Percentiles rank a stretch among this genome's conserved stretches.
These are phyloP conservation scores for Musca domestica DNA, from an alignment of 1,140 invertebrate species.

Conservation along the genomic window DNA sequence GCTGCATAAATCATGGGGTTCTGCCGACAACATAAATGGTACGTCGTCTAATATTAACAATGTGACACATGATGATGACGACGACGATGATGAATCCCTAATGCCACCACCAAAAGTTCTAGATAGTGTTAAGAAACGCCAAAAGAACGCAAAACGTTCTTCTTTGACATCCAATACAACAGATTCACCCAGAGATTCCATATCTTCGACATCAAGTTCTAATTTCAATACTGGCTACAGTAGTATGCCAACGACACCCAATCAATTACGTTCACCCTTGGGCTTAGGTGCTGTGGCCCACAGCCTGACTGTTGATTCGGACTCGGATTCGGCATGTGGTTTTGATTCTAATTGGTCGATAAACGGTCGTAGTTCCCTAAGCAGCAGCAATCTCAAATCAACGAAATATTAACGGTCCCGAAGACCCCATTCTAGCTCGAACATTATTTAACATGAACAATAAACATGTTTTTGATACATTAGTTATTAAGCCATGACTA, in stretches of 20 bases:
- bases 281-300: slow-evolving; percentile 35
- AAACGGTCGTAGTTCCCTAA: slow-evolving; percentile 32
- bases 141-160: slow-evolving; percentile 58
- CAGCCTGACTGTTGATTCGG: slow-evolving; percentile 57
- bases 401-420: slow-evolving; percentile 18
- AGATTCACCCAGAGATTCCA: slow-evolving; percentile 47
- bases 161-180: slow-evolving; percentile 56
- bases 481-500: no score
- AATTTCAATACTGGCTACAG: slow-evolving; percentile 53
- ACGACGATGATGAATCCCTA: slow-evolving; percentile 52
- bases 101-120: slow-evolving; percentile 71
- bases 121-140: slow-evolving; percentile 61
- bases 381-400: slow-evolving; percentile 34
- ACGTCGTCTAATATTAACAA: slow-evolving; percentile 56
- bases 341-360: slow-evolving; percentile 71
- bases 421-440: no score
- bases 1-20: slow-evolving; percentile 81
- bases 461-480: no score
- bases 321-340: slow-evolving; percentile 77
- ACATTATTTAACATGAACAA: no score
- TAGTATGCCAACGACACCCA: slow-evolving; percentile 64
- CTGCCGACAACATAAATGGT: slow-evolving; percentile 71
- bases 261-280: slow-evolving; percentile 56
- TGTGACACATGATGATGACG: neutral
- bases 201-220: slow-evolving; percentile 47